Percentiles rank a stretch among this genome's conserved stretches.
phyloP scores from a whole-genome alignment of 2,888 invertebrate genomes.

The Xestia sexstrigata region DNA sequence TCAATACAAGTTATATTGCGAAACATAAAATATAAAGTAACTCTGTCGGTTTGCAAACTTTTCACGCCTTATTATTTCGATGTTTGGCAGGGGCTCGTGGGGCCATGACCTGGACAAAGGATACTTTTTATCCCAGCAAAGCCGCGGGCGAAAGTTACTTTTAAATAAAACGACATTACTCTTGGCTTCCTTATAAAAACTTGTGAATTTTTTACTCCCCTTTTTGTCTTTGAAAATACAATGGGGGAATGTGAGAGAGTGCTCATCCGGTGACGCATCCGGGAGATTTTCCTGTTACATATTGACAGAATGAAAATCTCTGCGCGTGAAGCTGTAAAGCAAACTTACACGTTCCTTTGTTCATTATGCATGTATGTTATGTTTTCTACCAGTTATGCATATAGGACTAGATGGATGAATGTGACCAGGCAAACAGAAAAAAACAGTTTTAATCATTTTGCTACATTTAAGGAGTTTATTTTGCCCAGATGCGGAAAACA shows the following conservation, averaged over 20 bases:
- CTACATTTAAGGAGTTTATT: neutral
- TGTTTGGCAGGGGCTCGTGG: neutral
- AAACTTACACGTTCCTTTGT: neutral
- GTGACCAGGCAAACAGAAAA: neutral
- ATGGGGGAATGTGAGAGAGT: constrained; percentile 38
- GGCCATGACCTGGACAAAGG: neutral
- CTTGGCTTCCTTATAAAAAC: constrained; percentile 33
- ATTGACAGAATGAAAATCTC: constrained; percentile 56
- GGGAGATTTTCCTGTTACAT: constrained; percentile 48
- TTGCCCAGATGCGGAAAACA: neutral
- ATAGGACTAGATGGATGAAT: neutral
- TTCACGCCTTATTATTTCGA: neutral
- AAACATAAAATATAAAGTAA: neutral
- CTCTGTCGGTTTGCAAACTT: neutral
- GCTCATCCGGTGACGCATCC: constrained; percentile 34
- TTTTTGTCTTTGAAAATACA: constrained; percentile 51
- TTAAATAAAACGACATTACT: constrained; percentile 7
- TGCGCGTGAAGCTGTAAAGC: constrained; percentile 1
- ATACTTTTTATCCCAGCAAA: constrained; percentile 7
- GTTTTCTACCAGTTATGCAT: constrained; percentile 15
- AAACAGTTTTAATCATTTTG: neutral
- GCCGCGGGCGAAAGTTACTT: constrained; percentile 8
- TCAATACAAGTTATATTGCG: neutral
- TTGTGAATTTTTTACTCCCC: constrained; percentile 18
- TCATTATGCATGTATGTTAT: constrained; percentile 19